Base-by-base conservation (phyloP, 2,797 vertebrate genomes). In the Euthynnus affinis region DNA sequence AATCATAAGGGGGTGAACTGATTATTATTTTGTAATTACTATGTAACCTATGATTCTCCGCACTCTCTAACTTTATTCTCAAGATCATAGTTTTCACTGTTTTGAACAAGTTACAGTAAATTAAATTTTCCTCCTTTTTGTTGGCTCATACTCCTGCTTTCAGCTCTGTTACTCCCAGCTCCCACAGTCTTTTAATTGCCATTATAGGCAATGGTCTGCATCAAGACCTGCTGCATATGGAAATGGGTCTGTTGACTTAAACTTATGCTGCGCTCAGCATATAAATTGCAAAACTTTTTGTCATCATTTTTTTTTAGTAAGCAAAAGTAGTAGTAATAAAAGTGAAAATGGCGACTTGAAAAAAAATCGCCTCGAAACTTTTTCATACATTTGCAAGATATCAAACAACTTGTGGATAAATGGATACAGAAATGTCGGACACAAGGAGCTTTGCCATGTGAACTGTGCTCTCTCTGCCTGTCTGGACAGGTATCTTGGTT, bases 141-240 rank as follows among this genome's bases (percentile, higher is more conserved):
- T 72, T 76, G 49, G 49, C 32, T 55, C 49, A 10, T 51, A 9
- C 58, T 81, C 48, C 58, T 81, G 63, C 82, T 78, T 65, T 78
- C 44, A 77, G 78, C 70, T 77, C 76, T 64, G 74, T 75, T 62
- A 20, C 59, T 63, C 58, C 56, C 48, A 76, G 74, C 46, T 55
- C 40, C 52, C 69, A 48, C 29, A 63, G 63, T 69, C 71, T 87
- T 76, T 74, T 90, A 84, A 85, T 82, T 89, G 69, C 78, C 55
- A 69, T 74, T 60, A 51, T n/a, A 85, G 65, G 78, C 83, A 81
- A 63, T 83, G 76, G 75, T 74, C 74, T 87, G 85, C 80, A 86
- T 82, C 84, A 84, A 77, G 82, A 84, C 78, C 55, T 64, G 64
- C 84, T 85, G 76, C 77, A 84, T 84, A 84, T 76, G 55, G 73